These are phyloP conservation scores for Sebastes aleutianus DNA, from an alignment of 2,797 vertebrate species.

Conservation along the genomic window DNA sequence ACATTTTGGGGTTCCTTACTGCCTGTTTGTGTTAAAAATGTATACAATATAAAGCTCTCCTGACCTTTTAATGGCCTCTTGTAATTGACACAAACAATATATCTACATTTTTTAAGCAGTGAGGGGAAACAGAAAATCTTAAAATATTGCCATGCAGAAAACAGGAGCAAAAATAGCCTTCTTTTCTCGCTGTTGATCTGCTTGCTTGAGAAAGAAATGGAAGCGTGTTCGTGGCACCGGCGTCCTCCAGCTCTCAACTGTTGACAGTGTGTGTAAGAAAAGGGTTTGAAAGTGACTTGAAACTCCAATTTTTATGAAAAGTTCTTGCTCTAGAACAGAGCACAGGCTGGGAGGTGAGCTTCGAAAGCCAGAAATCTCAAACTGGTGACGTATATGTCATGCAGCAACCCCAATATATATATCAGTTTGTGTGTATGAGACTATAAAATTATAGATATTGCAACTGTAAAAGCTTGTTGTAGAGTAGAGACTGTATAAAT, in stretches of 20 bases:
- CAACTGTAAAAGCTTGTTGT: neutral
- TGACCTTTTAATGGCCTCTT: neutral
- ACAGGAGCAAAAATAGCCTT: constrained; percentile 11
- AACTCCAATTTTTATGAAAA: constrained; percentile 6
- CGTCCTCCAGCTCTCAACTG: constrained; percentile 19
- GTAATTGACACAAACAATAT: neutral
- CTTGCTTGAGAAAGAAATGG: constrained; percentile 3
- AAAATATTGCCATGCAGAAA: neutral
- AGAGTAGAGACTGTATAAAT: no score
- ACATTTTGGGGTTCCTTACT: neutral
- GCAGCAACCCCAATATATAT: neutral
- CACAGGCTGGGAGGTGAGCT: neutral
- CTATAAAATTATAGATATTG: neutral
- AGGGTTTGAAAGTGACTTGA: constrained; percentile 17
- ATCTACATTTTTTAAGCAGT: neutral
- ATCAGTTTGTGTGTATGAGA: neutral
- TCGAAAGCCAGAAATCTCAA: constrained; percentile 11
- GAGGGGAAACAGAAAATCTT: neutral
- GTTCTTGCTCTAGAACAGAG: constrained; percentile 4
- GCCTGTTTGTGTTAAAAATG: neutral
- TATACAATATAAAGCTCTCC: neutral
- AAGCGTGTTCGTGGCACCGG: constrained; percentile 2
- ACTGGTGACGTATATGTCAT: neutral
- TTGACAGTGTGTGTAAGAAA: constrained; percentile 17
- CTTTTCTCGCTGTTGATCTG: neutral